phyloP scores from a whole-genome alignment of 2,888 invertebrate species.

The Caenorhabditis sp. region DNA sequence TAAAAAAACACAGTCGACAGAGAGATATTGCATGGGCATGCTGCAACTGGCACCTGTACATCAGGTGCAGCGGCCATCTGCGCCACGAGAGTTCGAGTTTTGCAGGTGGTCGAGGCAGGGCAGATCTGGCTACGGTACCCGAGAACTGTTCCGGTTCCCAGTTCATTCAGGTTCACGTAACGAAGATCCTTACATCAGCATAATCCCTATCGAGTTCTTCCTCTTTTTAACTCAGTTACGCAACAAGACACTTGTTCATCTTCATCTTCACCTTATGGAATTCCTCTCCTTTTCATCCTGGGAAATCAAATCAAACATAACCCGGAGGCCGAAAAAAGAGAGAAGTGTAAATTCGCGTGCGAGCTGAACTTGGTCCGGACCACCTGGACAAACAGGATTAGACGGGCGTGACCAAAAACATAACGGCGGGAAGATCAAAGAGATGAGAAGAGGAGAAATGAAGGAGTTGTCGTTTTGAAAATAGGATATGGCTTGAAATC shows the following conservation, averaged over 20 bases:
- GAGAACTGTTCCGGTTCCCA: no score
- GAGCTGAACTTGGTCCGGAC: not conserved
- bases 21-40: no score
- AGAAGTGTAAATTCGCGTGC: no score
- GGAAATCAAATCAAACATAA: not conserved
- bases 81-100: slow-evolving; percentile 11
- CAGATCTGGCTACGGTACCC: no score
- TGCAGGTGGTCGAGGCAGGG: slow-evolving; percentile 11
- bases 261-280: no score
- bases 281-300: not conserved
- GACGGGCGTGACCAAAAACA: not conserved
- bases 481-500: no score
- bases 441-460: no score
- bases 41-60: slow-evolving; percentile 7
- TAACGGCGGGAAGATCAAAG: not conserved
- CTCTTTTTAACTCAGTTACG: not conserved
- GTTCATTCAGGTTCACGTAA: not conserved
- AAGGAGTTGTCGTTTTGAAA: no score
- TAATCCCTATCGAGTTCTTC: no score
- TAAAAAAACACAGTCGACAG: not conserved
- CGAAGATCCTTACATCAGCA: no score
- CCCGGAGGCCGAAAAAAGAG: not conserved
- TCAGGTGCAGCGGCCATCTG: slow-evolving; percentile 14
- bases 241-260: no score
- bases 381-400: slow-evolving; percentile 24